Evolutionary conservation across 2,113 vertebrate genomes (phyloP), one percentile per base, ranked within the genome.

Genomic region (Siniperca chuatsi): DNA sequence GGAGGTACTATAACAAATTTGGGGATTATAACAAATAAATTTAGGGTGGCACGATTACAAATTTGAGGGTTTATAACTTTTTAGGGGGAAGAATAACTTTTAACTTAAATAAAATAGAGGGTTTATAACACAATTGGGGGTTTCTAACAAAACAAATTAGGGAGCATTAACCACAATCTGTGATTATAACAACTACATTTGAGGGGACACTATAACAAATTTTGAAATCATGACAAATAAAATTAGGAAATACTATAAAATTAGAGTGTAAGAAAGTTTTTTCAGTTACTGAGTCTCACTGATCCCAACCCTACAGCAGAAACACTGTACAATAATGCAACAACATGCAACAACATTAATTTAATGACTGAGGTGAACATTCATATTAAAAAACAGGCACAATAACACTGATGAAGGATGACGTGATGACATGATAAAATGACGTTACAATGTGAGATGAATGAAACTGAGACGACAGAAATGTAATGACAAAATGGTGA

Each of bases 341-440:
- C 48, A 29, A 67, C 87, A 91, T 86, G 85, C 81, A 11, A 57
- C 66, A 25, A 66, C 75, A 71, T 70, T 4, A n/a, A 61, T 33
- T 2, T 23, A 40, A 64, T 61, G 82, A 66, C 23, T 77, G 78
- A 78, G 72, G 12, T 42, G n/a, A 11, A 46, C 44, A 46, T 46
- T 46, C 44, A 46, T 12, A 46, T 46, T 15, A 13, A 48, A 48
- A 48, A 48, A 48, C 46, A 48, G 46, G 3, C 46, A 48, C 46
- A 15, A 4, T 13, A 66, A 75, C 58, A 23, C 29, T 62, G 83
- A 76, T 82, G 78, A 68, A 52, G 73, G 48, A 68, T 81, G 87
- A 82, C 18, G 2, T 66, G 78, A 76, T 68, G 75, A 54, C 16
- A 15, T 40, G 67, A 83, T 52, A 65, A 55, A 35, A 65, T 75